Percentiles rank a stretch among this genome's conserved stretches.
These are phyloP conservation scores for Anagrus nilaparvatae DNA, from an alignment of 1,140 invertebrate genomes.

Conservation along the genomic window DNA sequence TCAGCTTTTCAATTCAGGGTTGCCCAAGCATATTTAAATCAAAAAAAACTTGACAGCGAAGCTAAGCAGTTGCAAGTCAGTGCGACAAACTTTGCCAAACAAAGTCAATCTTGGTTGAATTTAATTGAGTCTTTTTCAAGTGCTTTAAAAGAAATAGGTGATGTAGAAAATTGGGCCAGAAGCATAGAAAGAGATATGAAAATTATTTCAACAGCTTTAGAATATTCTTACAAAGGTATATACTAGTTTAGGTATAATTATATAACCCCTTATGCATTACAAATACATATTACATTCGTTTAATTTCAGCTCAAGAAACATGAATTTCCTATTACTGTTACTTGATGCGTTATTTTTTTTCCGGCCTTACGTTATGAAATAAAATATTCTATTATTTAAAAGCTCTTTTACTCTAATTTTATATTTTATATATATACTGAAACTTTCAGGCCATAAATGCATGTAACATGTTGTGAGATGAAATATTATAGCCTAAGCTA, in stretches of 20 bases:
- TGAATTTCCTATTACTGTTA: no score
- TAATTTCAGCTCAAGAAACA: no score
- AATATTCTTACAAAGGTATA: conserved; percentile 86
- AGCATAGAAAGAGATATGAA: conserved; percentile 96
- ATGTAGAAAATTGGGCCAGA: conserved; percentile 97
- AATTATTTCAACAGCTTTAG: conserved; percentile 82
- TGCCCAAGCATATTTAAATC: conserved; percentile 95
- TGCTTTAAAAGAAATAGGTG: conserved; percentile 94
- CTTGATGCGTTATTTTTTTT: no score
- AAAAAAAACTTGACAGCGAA: conserved; percentile 93
- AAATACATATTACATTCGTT: no score
- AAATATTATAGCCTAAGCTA: no score
- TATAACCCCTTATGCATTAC: no score
- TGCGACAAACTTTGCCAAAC: conserved; percentile 89
- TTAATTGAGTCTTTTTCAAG: conserved; percentile 93
- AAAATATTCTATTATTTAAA: no score
- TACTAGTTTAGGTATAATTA: not conserved
- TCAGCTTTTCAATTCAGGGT: conserved; percentile 48
- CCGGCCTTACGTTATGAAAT: no score
- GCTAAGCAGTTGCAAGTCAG: conserved; percentile 93
- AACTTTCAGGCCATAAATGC: no score
- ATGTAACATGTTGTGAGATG: no score
- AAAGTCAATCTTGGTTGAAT: conserved; percentile 91
- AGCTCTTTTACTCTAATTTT: no score
- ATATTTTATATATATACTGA: no score